Evolutionary conservation across 2,113 vertebrate genomes (phyloP).

Genomic region (Trochalopteron elliotii): DNA sequence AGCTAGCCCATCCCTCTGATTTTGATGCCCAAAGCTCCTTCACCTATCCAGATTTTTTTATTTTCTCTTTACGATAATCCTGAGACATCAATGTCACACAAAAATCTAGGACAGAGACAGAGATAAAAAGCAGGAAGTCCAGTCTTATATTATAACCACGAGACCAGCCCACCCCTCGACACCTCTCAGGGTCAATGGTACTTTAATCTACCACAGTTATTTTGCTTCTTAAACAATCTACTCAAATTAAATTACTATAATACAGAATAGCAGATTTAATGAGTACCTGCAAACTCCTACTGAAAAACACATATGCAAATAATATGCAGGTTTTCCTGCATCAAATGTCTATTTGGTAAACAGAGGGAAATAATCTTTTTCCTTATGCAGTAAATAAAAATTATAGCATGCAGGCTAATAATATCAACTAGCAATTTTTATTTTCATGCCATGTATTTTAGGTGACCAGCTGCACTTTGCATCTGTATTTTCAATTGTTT

Average conservation of each 20-base stretch:
- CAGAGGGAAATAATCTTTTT: not conserved
- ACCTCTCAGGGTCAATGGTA: conserved; percentile 40
- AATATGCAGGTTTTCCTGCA: not conserved
- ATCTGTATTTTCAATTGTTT: conserved; percentile 64
- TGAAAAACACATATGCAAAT: conserved; percentile 20
- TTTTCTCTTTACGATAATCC: not conserved
- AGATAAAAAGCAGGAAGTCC: not conserved
- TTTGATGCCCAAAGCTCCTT: not conserved
- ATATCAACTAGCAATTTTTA: conserved; percentile 44
- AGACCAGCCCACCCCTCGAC: not conserved
- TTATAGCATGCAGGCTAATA: conserved; percentile 42
- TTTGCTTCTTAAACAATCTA: conserved; percentile 59
- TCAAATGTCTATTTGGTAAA: conserved; percentile 43
- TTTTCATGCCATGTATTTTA: conserved; percentile 56
- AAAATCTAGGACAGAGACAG: not conserved
- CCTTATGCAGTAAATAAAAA: conserved; percentile 43
- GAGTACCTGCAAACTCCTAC: not conserved
- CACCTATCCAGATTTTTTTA: not conserved
- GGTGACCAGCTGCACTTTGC: conserved; percentile 53
- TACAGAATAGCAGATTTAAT: conserved; percentile 40
- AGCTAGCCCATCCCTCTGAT: not conserved
- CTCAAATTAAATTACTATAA: conserved; percentile 52
- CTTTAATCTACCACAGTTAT: conserved; percentile 46
- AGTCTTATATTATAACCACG: not conserved
- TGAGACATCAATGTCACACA: not conserved